Evolutionary conservation across 2,888 invertebrate genomes (phyloP).

Genomic region (Eupeodes luniger): DNA sequence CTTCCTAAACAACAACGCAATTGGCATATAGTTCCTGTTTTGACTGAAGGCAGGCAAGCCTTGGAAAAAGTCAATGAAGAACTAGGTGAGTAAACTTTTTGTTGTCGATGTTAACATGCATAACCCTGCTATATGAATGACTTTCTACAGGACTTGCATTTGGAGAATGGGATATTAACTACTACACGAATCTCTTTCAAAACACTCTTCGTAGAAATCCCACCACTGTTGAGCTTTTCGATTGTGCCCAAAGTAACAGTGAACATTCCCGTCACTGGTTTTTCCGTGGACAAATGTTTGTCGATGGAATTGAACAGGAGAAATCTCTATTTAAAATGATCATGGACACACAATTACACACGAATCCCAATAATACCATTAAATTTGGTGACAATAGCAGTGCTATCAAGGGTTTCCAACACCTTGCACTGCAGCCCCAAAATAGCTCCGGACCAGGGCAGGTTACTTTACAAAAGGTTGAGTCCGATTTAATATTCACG

Average conservation of each 20-base stretch:
- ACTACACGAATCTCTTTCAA: conserved; percentile 94
- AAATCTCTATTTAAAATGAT: conserved; percentile 96
- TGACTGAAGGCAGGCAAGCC: conserved; percentile 90
- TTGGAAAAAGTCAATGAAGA: conserved; percentile 92
- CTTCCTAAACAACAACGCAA: conserved; percentile 88
- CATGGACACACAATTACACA: conserved; percentile 92
- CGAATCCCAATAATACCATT: conserved; percentile 97
- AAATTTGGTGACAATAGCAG: conserved; percentile 99
- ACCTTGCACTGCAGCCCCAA: conserved; percentile 88
- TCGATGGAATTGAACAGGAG: conserved; percentile 91
- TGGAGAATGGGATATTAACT: conserved; percentile 96
- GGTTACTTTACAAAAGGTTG: conserved; percentile 86
- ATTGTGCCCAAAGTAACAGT: conserved; percentile 98
- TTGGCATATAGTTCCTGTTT: conserved; percentile 94
- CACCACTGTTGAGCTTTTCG: conserved; percentile 98
- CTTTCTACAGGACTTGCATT: conserved; percentile 91
- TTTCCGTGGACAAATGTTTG: conserved; percentile 95
- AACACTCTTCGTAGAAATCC: conserved; percentile 94
- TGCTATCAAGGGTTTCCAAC: conserved; percentile 93
- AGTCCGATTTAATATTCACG: conserved; percentile 97
- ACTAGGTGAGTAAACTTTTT: conserved; percentile 85
- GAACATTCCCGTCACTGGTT: conserved; percentile 99
- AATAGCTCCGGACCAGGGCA: conserved; percentile 86
- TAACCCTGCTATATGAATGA: conserved; percentile 1
- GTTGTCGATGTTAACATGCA: neutral